These are phyloP conservation scores for Albula glossodonta DNA, from an alignment of 2,113 vertebrate species.

Conservation along the genomic window DNA sequence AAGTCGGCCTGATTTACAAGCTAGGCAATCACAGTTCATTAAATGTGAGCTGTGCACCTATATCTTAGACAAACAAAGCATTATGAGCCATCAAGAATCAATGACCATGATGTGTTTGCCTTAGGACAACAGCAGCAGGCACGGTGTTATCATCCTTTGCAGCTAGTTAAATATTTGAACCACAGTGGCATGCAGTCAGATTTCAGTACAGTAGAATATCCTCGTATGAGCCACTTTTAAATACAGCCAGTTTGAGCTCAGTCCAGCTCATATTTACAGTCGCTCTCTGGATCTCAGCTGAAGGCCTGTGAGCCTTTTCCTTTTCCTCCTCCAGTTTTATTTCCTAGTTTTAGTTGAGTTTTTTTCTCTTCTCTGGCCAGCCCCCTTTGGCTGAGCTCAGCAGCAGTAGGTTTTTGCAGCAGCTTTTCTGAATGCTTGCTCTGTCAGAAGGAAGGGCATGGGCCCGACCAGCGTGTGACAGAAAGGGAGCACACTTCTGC, in stretches of 20 bases:
- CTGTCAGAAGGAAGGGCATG: background rate
- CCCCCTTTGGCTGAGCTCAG: no score
- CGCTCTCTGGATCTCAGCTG: background rate
- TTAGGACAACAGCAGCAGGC: background rate
- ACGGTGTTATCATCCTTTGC: background rate
- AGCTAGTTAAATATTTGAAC: background rate
- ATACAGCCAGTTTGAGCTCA: background rate
- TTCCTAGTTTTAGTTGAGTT: background rate
- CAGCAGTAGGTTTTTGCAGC: background rate
- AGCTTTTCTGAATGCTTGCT: background rate
- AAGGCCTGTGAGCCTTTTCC: background rate
- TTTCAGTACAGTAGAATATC: background rate
- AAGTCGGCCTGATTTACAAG: background rate
- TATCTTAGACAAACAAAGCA: slow-evolving; percentile 5
- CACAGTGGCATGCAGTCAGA: background rate
- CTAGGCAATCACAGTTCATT: background rate
- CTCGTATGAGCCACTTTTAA: background rate
- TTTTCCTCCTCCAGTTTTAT: background rate
- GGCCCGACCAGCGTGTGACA: background rate
- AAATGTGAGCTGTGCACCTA: background rate
- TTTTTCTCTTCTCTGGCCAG: background rate
- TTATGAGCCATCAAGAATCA: background rate
- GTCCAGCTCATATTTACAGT: background rate
- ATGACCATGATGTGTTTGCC: slow-evolving; percentile 2
- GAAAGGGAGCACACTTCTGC: background rate